Evolutionary conservation across 1,140 invertebrate genomes (phyloP).

Genomic region (Aphaenogaster floridana): DNA sequence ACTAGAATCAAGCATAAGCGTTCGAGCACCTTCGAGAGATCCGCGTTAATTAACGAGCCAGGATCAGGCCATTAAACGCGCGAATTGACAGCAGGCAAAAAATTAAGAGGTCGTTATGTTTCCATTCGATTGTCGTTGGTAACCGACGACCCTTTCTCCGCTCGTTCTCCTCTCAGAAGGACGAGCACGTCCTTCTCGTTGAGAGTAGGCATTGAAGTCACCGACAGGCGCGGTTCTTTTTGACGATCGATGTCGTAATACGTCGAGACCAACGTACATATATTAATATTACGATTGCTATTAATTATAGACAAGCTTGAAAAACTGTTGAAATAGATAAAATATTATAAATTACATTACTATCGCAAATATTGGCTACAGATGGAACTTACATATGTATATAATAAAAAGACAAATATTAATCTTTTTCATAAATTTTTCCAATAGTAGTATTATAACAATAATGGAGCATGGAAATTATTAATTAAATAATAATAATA

Average conservation of each 20-base stretch:
- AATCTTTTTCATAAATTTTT: not conserved
- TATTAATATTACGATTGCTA: conserved; percentile 1
- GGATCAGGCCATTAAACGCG: conserved; percentile 12
- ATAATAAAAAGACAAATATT: not conserved
- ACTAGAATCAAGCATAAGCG: not conserved
- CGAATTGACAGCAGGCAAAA: conserved; percentile 33
- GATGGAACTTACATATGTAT: not conserved
- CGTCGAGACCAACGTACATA: not conserved
- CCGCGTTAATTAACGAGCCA: conserved; percentile 27
- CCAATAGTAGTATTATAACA: not conserved
- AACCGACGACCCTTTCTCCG: not conserved
- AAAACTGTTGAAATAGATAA: not conserved
- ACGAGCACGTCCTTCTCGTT: not conserved
- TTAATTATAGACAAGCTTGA: not conserved
- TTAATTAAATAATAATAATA: not conserved
- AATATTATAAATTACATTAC: not conserved
- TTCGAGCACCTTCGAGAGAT: not conserved
- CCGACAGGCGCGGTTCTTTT: conserved; percentile 11
- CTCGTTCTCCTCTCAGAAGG: not conserved
- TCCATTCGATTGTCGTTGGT: conserved; percentile 8
- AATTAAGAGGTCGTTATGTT: conserved; percentile 41
- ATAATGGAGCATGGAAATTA: not conserved
- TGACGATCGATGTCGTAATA: conserved; percentile 13
- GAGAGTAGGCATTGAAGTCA: conserved; percentile 43
- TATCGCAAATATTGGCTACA: not conserved